Evolutionary conservation across 2,888 invertebrate genomes (phyloP).

Genomic region (Chorisops tibialis): DNA sequence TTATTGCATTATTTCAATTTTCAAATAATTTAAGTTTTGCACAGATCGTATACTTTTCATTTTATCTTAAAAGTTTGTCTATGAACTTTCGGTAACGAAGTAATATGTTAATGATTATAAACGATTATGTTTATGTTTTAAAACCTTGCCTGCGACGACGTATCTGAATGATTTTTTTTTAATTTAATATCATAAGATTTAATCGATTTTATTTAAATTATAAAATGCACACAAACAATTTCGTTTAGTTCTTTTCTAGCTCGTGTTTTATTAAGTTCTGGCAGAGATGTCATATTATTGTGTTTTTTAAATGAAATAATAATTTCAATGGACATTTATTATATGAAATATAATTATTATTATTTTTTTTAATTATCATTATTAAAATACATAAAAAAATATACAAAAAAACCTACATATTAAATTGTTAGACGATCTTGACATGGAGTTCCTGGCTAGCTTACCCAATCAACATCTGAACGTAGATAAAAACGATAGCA

Average conservation of each 20-base stretch:
- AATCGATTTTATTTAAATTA: too few relatives aligned
- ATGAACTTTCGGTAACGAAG: too few relatives aligned
- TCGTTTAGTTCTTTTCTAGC: too few relatives aligned
- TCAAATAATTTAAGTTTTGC: conserved; percentile 11
- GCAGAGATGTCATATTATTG: too few relatives aligned
- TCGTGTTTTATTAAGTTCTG: too few relatives aligned
- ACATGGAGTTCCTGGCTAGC: conserved; percentile 41
- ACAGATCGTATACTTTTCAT: conserved; percentile 1
- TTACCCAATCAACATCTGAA: conserved; percentile 37
- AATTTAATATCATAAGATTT: too few relatives aligned
- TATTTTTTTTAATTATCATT: background rate
- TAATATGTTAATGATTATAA: too few relatives aligned
- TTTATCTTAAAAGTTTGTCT: background rate
- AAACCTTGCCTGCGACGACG: too few relatives aligned
- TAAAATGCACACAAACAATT: too few relatives aligned
- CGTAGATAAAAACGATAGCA: conserved; percentile 7
- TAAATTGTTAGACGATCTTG: conserved; percentile 40
- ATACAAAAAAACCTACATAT: conserved; percentile 16
- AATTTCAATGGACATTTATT: background rate
- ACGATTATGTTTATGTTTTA: too few relatives aligned
- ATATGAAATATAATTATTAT: background rate
- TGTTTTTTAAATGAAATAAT: too few relatives aligned
- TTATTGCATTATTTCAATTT: background rate
- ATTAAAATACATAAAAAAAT: conserved; percentile 2
- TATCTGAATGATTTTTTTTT: too few relatives aligned